Evolutionary conservation across 2,113 vertebrate genomes (phyloP).

Genomic region (Symphodus melops): DNA sequence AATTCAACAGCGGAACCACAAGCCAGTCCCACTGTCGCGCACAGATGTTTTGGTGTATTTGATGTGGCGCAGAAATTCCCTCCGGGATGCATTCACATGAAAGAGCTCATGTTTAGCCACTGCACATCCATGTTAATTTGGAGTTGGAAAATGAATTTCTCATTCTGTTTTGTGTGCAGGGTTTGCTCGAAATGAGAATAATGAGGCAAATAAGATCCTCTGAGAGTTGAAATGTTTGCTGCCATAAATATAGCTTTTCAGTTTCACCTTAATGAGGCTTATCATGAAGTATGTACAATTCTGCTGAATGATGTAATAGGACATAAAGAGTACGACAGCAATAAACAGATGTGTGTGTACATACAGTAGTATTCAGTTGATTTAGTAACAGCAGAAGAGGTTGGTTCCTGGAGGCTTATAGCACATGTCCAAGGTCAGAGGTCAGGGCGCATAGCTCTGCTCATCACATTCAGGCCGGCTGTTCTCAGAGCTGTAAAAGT

Average conservation of each 20-base stretch:
- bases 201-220: conserved; percentile 1
- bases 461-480: conserved; percentile 33
- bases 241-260: background rate
- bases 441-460: conserved; percentile 50
- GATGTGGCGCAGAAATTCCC: conserved; percentile 38
- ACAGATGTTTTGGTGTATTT: conserved; percentile 55
- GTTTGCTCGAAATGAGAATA: conserved; percentile 15
- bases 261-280: background rate
- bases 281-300: background rate
- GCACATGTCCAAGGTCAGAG: conserved; percentile 60
- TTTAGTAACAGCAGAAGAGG: background rate
- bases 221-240: background rate
- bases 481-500: conserved; percentile 44
- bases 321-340: background rate
- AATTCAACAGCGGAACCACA: conserved; percentile 39
- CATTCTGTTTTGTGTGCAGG: conserved; percentile 19
- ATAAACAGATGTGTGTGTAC: background rate
- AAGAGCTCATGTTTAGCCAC: conserved; percentile 39
- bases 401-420: conserved; percentile 29
- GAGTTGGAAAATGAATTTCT: conserved; percentile 33
- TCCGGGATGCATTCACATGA: conserved; percentile 30
- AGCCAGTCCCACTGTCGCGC: conserved; percentile 42
- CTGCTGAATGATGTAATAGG: background rate
- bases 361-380: background rate
- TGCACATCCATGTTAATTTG: conserved; percentile 26